phyloP scores from a whole-genome alignment of 2,888 invertebrate species.

The Carpatolechia fugitivella region DNA sequence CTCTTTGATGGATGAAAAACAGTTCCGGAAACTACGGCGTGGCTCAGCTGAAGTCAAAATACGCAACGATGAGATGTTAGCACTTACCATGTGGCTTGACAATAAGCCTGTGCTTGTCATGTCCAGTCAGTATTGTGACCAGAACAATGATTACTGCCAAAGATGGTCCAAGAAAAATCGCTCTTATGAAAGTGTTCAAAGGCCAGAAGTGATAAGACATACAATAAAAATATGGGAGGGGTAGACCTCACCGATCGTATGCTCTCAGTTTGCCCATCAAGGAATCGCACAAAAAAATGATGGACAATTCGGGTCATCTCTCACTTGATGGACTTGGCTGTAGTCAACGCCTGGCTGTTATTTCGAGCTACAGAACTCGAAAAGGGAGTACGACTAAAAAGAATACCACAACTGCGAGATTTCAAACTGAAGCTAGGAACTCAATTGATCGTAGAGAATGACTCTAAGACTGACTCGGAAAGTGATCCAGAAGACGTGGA shows the following conservation, averaged over 20 bases:
- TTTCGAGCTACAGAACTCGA: conserved; percentile 9
- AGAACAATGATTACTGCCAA: conserved; percentile 15
- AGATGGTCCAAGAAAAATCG: conserved; percentile 10
- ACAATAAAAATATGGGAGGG: not conserved
- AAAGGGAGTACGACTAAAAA: not conserved
- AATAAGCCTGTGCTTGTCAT: conserved; percentile 19
- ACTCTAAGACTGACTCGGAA: no score
- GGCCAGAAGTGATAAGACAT: not conserved
- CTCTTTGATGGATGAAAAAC: not conserved
- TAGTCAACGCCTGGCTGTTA: conserved; percentile 8
- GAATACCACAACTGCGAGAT: not conserved
- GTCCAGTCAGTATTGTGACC: conserved; percentile 7
- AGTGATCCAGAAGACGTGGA: no score
- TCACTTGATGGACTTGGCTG: not conserved
- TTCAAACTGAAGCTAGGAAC: not conserved
- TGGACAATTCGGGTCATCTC: not conserved
- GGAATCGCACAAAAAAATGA: not conserved
- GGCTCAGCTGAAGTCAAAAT: conserved; percentile 8
- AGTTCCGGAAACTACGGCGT: conserved; percentile 3
- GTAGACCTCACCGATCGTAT: not conserved
- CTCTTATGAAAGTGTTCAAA: not conserved
- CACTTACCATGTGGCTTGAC: conserved; percentile 23
- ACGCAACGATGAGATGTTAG: conserved; percentile 8
- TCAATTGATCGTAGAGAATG: not conserved
- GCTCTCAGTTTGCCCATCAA: not conserved